Evolutionary conservation across 2,888 invertebrate species (phyloP), one percentile per base, ranked within the genome.

Genomic region (Aphodius granarius): DNA sequence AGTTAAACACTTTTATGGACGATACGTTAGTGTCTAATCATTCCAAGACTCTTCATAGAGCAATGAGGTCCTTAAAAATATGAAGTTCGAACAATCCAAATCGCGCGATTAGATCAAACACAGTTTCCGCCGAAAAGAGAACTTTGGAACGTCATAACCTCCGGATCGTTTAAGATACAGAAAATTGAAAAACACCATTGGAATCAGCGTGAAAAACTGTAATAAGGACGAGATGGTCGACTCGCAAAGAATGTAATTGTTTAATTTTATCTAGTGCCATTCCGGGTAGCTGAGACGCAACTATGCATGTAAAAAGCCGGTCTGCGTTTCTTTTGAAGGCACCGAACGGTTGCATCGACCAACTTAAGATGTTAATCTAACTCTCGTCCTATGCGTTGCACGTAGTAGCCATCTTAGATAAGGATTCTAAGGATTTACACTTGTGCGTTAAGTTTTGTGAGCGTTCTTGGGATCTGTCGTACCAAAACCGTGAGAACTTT

Each of bases 311-410:
- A 20, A 18, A 71, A 71, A 21, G 20, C 21, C 20, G 9, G 70
- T 20, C 19, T 71, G n/a, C 20, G 19, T 17, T 20, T 18, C 20
- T 71, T 18, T 72, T 72, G 72, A 72, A 22, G 62, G 71, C 17
- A 22, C 64, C 21, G 20, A 43, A n/a, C 72, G 72, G 72, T 43
- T 43, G 43, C 43, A 43, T 6, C 43, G 43, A 43, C 43, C 43
- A 43, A 43, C 9, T 43, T 6, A 43, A 43, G 43, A 43, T 43
- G 43, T 43, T 43, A 43, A 43, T 43, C 43, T 43, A 6, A 13
- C 43, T 43, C 43, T 13, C 13, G 43, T 43, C 43, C 43, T 43
- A 43, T 43, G 43, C 43, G 43, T 13, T 1, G 43, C 43, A 43
- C 43, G 43, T 43, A 6, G 9, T 43, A 6, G 43, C n/a, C 43